These are phyloP conservation scores for Salticus scenicus DNA, from an alignment of 2,888 invertebrate genomes.

Conservation along the genomic window DNA sequence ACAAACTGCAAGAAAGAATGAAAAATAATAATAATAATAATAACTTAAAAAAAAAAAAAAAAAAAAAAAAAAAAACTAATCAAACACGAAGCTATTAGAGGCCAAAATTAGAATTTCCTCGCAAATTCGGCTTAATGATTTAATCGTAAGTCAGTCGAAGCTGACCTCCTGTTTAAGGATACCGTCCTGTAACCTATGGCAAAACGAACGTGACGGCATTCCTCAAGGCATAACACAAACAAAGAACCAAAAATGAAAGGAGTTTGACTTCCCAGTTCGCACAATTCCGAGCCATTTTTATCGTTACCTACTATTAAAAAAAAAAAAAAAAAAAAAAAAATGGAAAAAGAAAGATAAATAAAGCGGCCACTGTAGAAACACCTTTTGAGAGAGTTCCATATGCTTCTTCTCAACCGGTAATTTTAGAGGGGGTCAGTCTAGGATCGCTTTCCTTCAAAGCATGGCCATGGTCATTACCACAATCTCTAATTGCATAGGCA, in stretches of 20 bases:
- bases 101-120: constrained; percentile 17
- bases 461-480: constrained; percentile 38
- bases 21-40: neutral
- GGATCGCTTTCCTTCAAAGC: neutral
- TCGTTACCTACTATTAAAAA: constrained; percentile 8
- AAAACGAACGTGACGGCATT: constrained; percentile 51
- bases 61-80: constrained; percentile 5
- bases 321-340: neutral
- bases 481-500: constrained; percentile 44
- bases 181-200: constrained; percentile 55
- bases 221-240: neutral
- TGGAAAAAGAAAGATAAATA: neutral
- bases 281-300: constrained; percentile 17
- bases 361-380: constrained; percentile 25
- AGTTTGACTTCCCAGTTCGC: constrained; percentile 30
- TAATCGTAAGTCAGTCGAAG: constrained; percentile 40
- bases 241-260: neutral
- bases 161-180: constrained; percentile 29
- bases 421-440: neutral
- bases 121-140: constrained; percentile 50
- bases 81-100: constrained; percentile 27
- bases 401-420: constrained; percentile 47
- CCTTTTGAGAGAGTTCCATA: constrained; percentile 36
- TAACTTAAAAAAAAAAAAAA: constrained; percentile 7
- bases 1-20: neutral